Evolutionary conservation across 2,797 vertebrate species (phyloP), one percentile per base, ranked within the genome.

Genomic region (Hirundo rustica): DNA sequence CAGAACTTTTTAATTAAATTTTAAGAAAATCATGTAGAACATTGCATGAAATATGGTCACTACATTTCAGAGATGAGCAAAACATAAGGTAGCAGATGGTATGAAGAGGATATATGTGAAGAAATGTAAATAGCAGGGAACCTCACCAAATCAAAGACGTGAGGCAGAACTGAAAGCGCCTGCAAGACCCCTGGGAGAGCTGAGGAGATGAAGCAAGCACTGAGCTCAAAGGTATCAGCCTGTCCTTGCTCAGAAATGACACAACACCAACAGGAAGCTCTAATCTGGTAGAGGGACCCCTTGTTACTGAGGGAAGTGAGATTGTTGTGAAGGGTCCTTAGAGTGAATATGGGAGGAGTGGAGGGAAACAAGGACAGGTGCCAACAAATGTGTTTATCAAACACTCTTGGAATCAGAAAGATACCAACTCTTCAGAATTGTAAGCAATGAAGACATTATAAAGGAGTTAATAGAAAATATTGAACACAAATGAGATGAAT

Each of bases 1-100:
- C 55, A 73, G 68, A 91, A 86, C 36, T 62, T 74, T 93, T 91
- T 60, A 86, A 94, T 88, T 65, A 83, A 38, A 80, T 42, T 44
- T 75, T 55, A 75, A 85, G 74, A 92, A 94, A 88, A 86, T n/a
- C 30, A 38, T 3, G 58, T 66, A 75, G 60, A 88, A 88, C 5
- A 1, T 23, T n/a, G 48, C 44, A 19, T 22, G 48, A 79, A 92
- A 76, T 54, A 40, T 2, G 78, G 81, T 58, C 60, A 44, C 88
- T 92, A 44, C 18, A 9, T 80, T 82, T 92, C 93, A 72, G 91
- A 93, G 89, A 89, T 29, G 78, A 96, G 58, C 65, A 92, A 93
- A 93, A 85, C 84, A 58, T 57, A 57, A 96, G 89, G 87, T 72
- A 87, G 92, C 92, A 96, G 94, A 97, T 93, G 95, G 93, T 32